Base-by-base conservation (phyloP, 2,888 invertebrate species). In the Rosalia funebris region DNA sequence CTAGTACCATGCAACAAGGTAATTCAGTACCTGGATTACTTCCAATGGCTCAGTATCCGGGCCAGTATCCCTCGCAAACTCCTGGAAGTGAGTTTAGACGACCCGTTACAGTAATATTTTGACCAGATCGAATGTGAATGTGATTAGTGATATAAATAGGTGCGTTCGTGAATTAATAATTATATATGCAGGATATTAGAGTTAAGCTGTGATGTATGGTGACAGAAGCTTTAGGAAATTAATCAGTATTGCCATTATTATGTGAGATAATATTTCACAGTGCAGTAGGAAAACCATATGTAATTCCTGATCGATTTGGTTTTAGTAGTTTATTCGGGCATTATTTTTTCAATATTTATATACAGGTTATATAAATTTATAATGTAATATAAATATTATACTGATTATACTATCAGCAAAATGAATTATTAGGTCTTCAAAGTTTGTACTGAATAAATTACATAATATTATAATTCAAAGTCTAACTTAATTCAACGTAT, bases 81-180 rank as follows among this genome's bases (percentile, higher is more conserved):
- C 80, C 85, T 42, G 88, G 88, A 20, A 83, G 87, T 41, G 91
- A 91, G 78, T 91, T 91, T 78, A 83, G 91, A 71, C 84, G 91
- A 77, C 91, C 91, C 1, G 81, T 91, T 12, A 89, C 91, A 46
- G 91, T 91, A 72, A 90, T 91, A 86, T 91, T 91, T 85, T 92
- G 91, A 91, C 90, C 90, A 85, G 90, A 90, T 79, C 75, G 78
- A 78, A 76, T 75, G 73, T 78, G 74, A 75, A 70, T 62, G 70
- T 71, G 72, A 68, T 67, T 71, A 71, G 69, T 70, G 68, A 68
- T 67, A 63, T 66, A 56, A 45, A 58, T 69, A 65, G 62, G 60
- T 60, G 58, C 60, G 58, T 54, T 47, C 12, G 37, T 52, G 41
- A 14, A 17, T 25, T 41, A 41, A 32, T 9, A 47, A 32, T 10